These are phyloP conservation scores for Melanotaenia trifasciata DNA, from an alignment of 2,797 vertebrate genomes.

Conservation along the genomic window DNA sequence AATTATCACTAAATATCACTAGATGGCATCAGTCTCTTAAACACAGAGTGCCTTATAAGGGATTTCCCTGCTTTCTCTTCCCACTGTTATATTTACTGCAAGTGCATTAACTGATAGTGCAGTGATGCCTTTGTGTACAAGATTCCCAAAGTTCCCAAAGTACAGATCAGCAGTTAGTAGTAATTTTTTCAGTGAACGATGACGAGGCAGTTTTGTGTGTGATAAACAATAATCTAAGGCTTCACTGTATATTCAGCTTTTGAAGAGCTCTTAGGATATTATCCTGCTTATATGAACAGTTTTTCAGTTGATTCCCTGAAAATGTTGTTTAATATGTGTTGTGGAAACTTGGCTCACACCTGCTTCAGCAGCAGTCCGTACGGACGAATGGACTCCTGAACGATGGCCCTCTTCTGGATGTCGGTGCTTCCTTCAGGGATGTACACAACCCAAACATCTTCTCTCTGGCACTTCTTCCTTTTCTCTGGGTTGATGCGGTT, in stretches of 20 bases:
- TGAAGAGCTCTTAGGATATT: not conserved
- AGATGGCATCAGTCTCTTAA: constrained; percentile 1
- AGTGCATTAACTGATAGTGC: not conserved
- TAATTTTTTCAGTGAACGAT: not conserved
- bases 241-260: not conserved
- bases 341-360: constrained; percentile 19
- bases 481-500: constrained; percentile 72
- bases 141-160: not conserved
- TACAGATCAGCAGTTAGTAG: not conserved
- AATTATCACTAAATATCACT: not conserved
- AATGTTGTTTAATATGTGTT: not conserved
- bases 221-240: not conserved
- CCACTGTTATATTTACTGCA: not conserved
- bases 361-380: constrained; percentile 76
- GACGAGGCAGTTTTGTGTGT: not conserved
- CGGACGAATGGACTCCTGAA: constrained; percentile 70
- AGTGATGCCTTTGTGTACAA: too few relatives aligned
- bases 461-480: constrained; percentile 45
- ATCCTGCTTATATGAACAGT: too few relatives aligned
- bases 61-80: not conserved
- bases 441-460: constrained; percentile 67
- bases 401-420: constrained; percentile 35
- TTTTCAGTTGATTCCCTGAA: not conserved
- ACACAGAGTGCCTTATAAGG: not conserved
- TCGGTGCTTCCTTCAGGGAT: constrained; percentile 44